A percentile compares a stretch with the other conserved stretches of the same genome.
Evolutionary conservation across 92 coral and sea anemone genomes (phyloP).

Genomic region (Parazoanthus atlanticus): DNA sequence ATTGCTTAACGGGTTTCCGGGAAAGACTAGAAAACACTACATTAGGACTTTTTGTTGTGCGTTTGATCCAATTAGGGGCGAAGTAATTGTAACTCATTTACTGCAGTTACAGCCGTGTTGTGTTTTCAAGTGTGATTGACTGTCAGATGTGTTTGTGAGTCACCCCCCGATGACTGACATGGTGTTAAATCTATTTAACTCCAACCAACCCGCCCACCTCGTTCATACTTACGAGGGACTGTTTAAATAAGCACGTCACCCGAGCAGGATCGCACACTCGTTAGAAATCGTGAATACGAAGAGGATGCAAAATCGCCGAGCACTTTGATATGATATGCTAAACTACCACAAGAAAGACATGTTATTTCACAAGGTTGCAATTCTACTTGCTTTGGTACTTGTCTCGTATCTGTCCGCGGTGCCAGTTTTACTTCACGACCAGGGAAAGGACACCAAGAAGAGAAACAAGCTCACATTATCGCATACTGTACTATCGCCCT

Average conservation of each 20-base stretch:
- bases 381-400: constrained; percentile 72
- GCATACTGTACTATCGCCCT: not conserved
- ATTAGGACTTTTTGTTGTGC: constrained; percentile 33
- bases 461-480: constrained; percentile 45
- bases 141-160: constrained; percentile 89
- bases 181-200: constrained; percentile 85
- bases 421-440: constrained; percentile 72
- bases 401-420: constrained; percentile 77
- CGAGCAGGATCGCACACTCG: constrained; percentile 15
- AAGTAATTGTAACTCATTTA: constrained; percentile 43
- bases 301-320: constrained; percentile 42
- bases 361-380: constrained; percentile 72
- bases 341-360: constrained; percentile 54
- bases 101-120: constrained; percentile 64
- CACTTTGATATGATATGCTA: constrained; percentile 56
- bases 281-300: constrained; percentile 53
- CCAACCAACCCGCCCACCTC: constrained; percentile 87
- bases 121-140: constrained; percentile 76
- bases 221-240: constrained; percentile 54
- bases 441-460: constrained; percentile 61
- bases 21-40: constrained; percentile 51
- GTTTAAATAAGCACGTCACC: constrained; percentile 68
- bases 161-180: constrained; percentile 88
- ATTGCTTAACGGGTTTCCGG: constrained; percentile 53
- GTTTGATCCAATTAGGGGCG: constrained; percentile 48